phyloP scores from a whole-genome alignment of 2,888 invertebrate species.

The Adelphocoris suturalis region DNA sequence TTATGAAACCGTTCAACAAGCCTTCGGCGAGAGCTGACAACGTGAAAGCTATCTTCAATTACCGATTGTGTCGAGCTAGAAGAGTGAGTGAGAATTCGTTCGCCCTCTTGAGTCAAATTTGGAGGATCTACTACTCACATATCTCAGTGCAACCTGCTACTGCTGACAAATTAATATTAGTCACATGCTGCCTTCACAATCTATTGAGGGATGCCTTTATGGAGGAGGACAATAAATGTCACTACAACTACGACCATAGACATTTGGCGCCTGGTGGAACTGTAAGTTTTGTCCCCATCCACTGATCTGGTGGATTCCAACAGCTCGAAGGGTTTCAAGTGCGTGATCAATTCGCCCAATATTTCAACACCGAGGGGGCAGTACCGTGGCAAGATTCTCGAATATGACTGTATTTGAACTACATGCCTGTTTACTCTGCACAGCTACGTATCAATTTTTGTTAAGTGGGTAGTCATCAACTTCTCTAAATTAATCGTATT shows the following conservation, averaged over 20 bases:
- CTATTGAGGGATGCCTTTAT: neutral
- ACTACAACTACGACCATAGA: neutral
- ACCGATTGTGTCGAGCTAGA: constrained; percentile 5
- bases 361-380: constrained; percentile 5
- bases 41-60: too few species aligned
- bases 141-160: constrained; percentile 11
- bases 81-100: neutral
- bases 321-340: neutral
- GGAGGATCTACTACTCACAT: constrained; percentile 43
- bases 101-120: neutral
- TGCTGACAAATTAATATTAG: constrained; percentile 7
- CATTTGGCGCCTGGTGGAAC: neutral
- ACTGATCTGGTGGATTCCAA: neutral
- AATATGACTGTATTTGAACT: neutral
- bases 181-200: constrained; percentile 10
- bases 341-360: constrained; percentile 1
- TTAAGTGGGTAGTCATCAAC: neutral
- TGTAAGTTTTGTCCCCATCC: constrained; percentile 3
- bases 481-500: too few species aligned
- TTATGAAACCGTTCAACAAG: neutral
- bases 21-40: neutral
- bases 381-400: constrained; percentile 36
- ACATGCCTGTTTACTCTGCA: neutral
- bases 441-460: neutral
- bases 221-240: constrained; percentile 19